Evolutionary conservation across 2,113 vertebrate genomes (phyloP).

Genomic region (Saguinus imperator): DNA sequence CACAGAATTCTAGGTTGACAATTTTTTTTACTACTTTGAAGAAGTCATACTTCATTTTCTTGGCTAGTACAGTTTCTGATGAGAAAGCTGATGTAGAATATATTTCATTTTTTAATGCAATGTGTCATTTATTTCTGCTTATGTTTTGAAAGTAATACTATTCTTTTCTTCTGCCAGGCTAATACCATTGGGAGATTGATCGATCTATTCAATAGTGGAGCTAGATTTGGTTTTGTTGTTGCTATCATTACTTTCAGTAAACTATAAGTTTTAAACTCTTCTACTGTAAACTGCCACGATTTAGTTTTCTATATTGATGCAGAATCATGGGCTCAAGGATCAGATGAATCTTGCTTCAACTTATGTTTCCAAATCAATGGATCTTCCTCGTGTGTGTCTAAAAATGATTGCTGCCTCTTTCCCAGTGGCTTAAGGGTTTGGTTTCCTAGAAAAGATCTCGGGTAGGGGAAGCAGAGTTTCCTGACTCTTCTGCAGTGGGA

Average conservation of each 20-base stretch:
- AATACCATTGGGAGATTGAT: not conserved
- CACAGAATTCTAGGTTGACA: not conserved
- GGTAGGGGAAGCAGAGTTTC: not conserved
- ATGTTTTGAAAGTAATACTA: not conserved
- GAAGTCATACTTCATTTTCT: not conserved
- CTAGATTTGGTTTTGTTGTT: not conserved
- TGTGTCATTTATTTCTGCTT: not conserved
- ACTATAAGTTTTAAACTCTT: not conserved
- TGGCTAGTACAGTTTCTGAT: not conserved
- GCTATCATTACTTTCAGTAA: not conserved
- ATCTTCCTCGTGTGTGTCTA: not conserved
- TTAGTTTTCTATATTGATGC: not conserved
- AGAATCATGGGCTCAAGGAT: not conserved
- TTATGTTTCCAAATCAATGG: not conserved
- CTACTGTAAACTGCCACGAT: too few species aligned
- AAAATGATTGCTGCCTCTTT: not conserved
- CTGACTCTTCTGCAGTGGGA: not conserved
- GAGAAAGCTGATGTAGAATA: not conserved
- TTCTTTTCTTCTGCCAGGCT: not conserved
- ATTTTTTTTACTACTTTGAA: not conserved
- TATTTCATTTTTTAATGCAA: not conserved
- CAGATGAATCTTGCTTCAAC: not conserved
- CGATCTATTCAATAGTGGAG: not conserved
- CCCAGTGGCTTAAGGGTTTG: not conserved
- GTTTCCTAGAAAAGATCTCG: not conserved